Conservation (phyloP, 1,140 invertebrate species). For the Zophobas morio region DNA sequence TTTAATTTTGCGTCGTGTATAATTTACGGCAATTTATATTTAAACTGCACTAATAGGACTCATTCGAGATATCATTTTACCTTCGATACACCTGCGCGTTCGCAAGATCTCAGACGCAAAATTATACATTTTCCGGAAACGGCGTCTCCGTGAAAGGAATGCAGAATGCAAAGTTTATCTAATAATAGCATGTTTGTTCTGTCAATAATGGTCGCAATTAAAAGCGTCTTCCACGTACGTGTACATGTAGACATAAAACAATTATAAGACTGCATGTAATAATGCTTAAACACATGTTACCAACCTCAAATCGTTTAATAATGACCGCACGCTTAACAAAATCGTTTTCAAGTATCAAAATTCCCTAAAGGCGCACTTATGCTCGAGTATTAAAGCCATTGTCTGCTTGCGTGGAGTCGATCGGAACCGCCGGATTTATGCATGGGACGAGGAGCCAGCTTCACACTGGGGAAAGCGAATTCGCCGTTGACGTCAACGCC, state of each 20-base stretch:
- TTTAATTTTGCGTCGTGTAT: constrained; percentile 37
- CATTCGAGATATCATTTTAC: constrained; percentile 40
- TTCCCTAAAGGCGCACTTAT: constrained; percentile 51
- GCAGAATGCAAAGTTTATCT: background rate
- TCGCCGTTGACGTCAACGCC: no score
- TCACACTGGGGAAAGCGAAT: background rate
- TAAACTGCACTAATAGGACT: constrained; percentile 40
- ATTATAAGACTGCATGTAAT: constrained; percentile 52
- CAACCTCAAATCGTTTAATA: constrained; percentile 59
- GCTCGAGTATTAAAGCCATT: constrained; percentile 39
- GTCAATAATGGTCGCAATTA: constrained; percentile 31
- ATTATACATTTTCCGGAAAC: constrained; percentile 39
- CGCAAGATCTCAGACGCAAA: constrained; percentile 15
- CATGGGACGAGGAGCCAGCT: background rate
- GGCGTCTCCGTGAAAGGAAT: constrained; percentile 3
- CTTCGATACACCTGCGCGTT: constrained; percentile 37
- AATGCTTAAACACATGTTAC: constrained; percentile 60
- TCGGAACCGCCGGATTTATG: constrained; percentile 11
- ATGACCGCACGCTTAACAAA: constrained; percentile 52
- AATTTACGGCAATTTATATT: constrained; percentile 43
- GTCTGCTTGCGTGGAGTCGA: constrained; percentile 47
- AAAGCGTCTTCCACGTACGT: constrained; percentile 11
- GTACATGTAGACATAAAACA: constrained; percentile 55
- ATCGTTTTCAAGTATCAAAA: constrained; percentile 58
- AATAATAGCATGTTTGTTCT: constrained; percentile 30